These are phyloP conservation scores for Poecilia wingei DNA, from an alignment of 2,797 vertebrate genomes.

Conservation along the genomic window DNA sequence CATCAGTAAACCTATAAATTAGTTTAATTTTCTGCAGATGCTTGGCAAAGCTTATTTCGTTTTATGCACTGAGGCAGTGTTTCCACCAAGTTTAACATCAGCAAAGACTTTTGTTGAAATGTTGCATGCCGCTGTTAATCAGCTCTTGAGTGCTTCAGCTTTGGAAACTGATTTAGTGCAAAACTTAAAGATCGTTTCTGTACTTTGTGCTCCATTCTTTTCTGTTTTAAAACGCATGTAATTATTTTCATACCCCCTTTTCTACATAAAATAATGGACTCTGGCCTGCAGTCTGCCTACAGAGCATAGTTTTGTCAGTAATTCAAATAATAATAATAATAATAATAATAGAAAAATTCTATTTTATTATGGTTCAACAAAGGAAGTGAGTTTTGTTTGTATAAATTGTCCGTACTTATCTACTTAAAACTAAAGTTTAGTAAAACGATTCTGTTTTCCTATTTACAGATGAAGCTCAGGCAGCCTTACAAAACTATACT, in stretches of 20 bases:
- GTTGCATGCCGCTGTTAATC: slow-evolving; percentile 4
- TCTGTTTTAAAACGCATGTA: background rate
- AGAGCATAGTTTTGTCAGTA: background rate
- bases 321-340: background rate
- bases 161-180: background rate
- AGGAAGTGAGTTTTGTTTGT: background rate
- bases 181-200: background rate
- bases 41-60: background rate
- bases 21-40: slow-evolving; percentile 1
- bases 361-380: background rate
- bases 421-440: background rate
- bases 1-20: background rate
- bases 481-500: background rate
- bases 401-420: background rate
- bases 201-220: background rate
- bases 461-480: background rate
- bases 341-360: background rate
- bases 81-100: slow-evolving; percentile 3
- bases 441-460: background rate
- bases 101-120: slow-evolving; percentile 3
- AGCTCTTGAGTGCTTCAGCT: background rate
- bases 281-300: background rate
- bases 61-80: background rate
- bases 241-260: background rate
- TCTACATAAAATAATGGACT: background rate